These are phyloP conservation scores for Scaptomyza flava DNA, from an alignment of 2,888 invertebrate species.

Conservation along the genomic window DNA sequence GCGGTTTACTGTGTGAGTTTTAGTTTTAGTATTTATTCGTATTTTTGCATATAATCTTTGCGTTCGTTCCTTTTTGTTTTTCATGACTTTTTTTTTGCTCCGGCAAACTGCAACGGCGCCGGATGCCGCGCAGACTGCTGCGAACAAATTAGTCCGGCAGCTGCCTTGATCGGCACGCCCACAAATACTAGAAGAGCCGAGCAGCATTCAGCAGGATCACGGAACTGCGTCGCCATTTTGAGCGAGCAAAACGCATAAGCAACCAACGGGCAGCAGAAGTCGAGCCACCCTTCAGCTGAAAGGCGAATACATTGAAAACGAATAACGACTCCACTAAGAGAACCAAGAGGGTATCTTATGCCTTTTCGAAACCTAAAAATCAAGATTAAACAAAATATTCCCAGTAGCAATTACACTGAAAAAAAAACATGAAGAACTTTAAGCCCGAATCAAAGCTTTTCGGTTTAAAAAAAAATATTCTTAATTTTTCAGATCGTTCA, in stretches of 20 bases:
- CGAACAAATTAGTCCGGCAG: slow-evolving; percentile 51
- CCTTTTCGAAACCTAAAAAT: no score
- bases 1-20: slow-evolving; percentile 23
- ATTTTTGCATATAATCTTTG: not conserved
- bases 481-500: no score
- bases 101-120: slow-evolving; percentile 46
- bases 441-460: no score
- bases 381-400: no score
- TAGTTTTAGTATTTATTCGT: slow-evolving; percentile 2
- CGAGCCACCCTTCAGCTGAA: slow-evolving; percentile 21
- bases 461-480: no score
- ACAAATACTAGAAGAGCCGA: slow-evolving; percentile 10
- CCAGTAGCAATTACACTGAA: no score
- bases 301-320: not conserved
- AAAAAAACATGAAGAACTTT: no score
- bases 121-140: slow-evolving; percentile 59
- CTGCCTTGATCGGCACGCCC: slow-evolving; percentile 31
- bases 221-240: slow-evolving; percentile 22
- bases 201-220: slow-evolving; percentile 1
- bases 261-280: not conserved
- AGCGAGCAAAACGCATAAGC: not conserved
- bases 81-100: not conserved
- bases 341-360: not conserved
- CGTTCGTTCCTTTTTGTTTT: not conserved
- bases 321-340: not conserved